A percentile compares a stretch with the other conserved stretches of the same genome.
These are phyloP conservation scores for Meriones unguiculatus DNA, from an alignment of 2,113 vertebrate species.

Conservation along the genomic window DNA sequence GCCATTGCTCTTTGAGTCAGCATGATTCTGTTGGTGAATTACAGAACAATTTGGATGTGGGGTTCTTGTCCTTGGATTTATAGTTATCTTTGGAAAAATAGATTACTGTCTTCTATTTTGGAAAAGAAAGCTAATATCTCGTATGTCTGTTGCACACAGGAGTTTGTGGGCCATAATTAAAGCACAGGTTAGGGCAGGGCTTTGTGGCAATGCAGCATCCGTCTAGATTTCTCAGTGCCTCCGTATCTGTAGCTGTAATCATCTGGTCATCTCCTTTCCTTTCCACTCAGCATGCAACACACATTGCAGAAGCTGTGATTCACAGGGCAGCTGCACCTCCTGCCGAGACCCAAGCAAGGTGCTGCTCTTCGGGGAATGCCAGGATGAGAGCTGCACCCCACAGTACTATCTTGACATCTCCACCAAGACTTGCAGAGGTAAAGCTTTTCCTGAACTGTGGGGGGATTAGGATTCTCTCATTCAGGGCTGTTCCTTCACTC, in stretches of 20 bases:
- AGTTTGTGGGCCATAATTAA: background rate
- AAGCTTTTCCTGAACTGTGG: conserved; percentile 32
- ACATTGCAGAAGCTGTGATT: conserved; percentile 92
- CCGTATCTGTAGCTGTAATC: conserved; percentile 31
- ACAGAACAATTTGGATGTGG: background rate
- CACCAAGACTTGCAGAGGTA: conserved; percentile 93
- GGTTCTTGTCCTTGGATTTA: conserved; percentile 34
- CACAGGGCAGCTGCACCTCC: conserved; percentile 87
- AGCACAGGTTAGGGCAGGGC: background rate
- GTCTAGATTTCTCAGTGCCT: background rate
- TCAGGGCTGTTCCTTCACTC: background rate
- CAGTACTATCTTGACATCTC: conserved; percentile 95
- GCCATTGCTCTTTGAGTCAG: background rate
- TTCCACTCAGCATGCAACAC: conserved; percentile 88
- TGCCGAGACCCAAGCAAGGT: conserved; percentile 93
- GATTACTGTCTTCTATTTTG: conserved; percentile 6
- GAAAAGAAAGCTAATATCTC: conserved; percentile 9
- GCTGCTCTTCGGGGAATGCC: conserved; percentile 95
- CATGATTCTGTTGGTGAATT: conserved; percentile 24
- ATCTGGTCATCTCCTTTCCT: conserved; percentile 48
- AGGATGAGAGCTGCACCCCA: conserved; percentile 92
- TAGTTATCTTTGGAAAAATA: conserved; percentile 41
- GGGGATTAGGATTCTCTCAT: background rate
- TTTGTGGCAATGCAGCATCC: background rate
- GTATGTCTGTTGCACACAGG: conserved; percentile 24